Evolutionary conservation across 2,113 vertebrate species (phyloP), one percentile per base, ranked within the genome.

Genomic region (Arothron firmamentum): DNA sequence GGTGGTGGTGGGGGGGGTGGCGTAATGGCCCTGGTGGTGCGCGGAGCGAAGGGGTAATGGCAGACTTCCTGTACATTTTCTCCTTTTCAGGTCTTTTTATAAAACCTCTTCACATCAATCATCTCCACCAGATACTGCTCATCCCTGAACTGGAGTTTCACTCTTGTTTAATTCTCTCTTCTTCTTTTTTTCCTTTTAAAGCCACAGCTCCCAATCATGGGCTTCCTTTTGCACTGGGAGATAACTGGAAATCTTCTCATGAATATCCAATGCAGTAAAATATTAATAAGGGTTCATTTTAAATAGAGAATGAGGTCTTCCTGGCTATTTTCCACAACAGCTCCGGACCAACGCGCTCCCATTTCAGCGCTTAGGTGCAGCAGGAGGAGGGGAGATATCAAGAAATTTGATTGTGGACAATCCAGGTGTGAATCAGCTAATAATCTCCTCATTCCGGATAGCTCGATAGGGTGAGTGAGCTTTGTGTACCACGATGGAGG

Each of bases 281-380:
- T 79, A 84, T 80, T 76, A 66, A 85, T 81, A 64, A 77, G 25
- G 49, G 70, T 73, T 85, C 62, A 75, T 87, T 74, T 82, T 52
- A 74, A 75, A 77, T 61, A 57, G 43, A 75, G 51, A 64, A 81
- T 65, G 67, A 67, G 75, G 78, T 81, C 46, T 6, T 56, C 70
- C 75, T 69, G 65, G 58, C 52, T 82, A 73, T 72, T 70, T 38
- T 43, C 70, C 75, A 54, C 66, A 70, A 50, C 65, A 56, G 52
- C 57, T 49, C 57, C n/a, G 3, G 25, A 18, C 6, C 50, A 18
- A 14, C 42, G 28, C n/a, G 31, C 17, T 62, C 23, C 54, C 19
- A 66, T 53, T 72, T 70, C 7, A 11, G n/a, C 17, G 14, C 17
- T 59, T 42, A 23, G 38, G 17, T 34, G 3, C 18, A 58, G 50